Evolutionary conservation across 2,888 invertebrate genomes (phyloP).

Genomic region (Folsomia manolachei): DNA sequence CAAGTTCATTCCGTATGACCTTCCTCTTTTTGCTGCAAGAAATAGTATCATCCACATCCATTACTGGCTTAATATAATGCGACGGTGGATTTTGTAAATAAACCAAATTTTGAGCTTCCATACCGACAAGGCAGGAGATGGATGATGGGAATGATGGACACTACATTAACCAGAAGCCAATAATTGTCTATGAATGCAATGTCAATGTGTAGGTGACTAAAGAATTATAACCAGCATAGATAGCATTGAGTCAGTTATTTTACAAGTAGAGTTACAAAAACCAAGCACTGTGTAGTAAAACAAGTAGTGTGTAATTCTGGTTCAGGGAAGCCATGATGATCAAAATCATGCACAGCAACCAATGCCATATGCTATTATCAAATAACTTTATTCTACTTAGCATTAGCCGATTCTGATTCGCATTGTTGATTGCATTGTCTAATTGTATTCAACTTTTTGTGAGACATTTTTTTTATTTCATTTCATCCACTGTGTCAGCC

Average conservation of each 20-base stretch:
- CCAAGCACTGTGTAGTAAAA: not conserved
- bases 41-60: too few relatives aligned
- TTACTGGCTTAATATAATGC: conserved; percentile 21
- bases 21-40: conserved; percentile 23
- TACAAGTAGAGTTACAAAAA: too few relatives aligned
- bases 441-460: not conserved
- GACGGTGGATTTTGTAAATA: not conserved
- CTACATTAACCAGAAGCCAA: not conserved
- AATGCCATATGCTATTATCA: not conserved
- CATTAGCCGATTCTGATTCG: too few relatives aligned
- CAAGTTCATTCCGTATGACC: conserved; percentile 39
- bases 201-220: not conserved
- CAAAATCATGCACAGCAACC: not conserved
- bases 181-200: not conserved
- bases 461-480: too few relatives aligned
- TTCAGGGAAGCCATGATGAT: not conserved
- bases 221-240: too few relatives aligned
- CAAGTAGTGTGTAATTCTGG: not conserved
- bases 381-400: not conserved
- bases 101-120: not conserved
- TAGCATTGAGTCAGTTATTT: too few relatives aligned
- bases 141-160: not conserved
- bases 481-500: not conserved
- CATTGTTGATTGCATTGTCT: not conserved
- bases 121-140: not conserved